Conservation (phyloP, 2,113 vertebrate genomes). For the Peromyscus leucopus region DNA sequence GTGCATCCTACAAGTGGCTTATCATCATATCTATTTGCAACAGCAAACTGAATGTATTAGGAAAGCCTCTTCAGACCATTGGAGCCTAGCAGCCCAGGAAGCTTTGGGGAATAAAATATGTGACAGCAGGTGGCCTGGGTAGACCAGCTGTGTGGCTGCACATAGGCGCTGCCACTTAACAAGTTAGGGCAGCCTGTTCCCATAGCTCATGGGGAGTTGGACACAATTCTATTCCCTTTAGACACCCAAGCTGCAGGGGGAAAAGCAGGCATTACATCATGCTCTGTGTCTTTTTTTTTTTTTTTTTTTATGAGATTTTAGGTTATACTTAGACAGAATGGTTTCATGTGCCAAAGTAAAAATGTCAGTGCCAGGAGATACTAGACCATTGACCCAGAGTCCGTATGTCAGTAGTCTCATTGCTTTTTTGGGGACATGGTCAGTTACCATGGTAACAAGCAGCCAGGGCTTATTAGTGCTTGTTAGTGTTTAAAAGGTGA, state of each 20-base stretch:
- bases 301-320: conserved; percentile 63
- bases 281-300: neutral
- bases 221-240: conserved; percentile 71
- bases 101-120: conserved; percentile 74
- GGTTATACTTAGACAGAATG: conserved; percentile 49
- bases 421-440: conserved; percentile 56
- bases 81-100: conserved; percentile 54
- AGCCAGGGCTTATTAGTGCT: conserved; percentile 74
- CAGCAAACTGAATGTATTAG: conserved; percentile 70
- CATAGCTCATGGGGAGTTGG: conserved; percentile 55
- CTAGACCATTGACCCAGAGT: conserved; percentile 69
- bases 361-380: conserved; percentile 51
- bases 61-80: conserved; percentile 68
- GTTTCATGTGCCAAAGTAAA: conserved; percentile 56
- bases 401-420: conserved; percentile 70
- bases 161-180: conserved; percentile 75
- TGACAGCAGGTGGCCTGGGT: conserved; percentile 71
- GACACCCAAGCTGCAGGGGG: neutral
- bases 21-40: conserved; percentile 75
- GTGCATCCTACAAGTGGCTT: conserved; percentile 70
- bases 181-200: conserved; percentile 70
- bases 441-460: conserved; percentile 77
- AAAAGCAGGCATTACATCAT: conserved; percentile 64
- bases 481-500: conserved; percentile 82
- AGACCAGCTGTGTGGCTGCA: conserved; percentile 76